Evolutionary conservation across 1,140 invertebrate species (phyloP).

Genomic region (Atta colombica): DNA sequence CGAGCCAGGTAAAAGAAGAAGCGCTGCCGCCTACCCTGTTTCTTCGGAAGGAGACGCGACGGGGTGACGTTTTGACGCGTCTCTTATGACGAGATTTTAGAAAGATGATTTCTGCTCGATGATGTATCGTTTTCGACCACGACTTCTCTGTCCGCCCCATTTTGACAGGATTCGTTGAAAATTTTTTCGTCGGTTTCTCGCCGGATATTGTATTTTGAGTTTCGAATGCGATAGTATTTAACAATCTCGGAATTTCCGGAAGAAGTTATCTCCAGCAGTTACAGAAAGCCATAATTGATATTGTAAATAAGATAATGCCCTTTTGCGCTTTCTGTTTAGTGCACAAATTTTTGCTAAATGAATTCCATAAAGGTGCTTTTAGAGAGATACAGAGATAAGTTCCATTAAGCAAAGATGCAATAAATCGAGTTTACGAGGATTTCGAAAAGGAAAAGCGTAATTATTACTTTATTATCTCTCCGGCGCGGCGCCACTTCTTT

Average conservation of each 20-base stretch:
- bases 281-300: neutral
- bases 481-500: slow-evolving; percentile 23
- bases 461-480: slow-evolving; percentile 46
- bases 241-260: neutral
- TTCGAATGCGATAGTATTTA: slow-evolving; percentile 2
- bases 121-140: slow-evolving; percentile 50
- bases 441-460: neutral
- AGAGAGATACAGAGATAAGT: slow-evolving; percentile 23
- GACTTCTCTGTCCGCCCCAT: neutral
- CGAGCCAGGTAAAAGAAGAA: slow-evolving; percentile 58
- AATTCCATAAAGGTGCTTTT: slow-evolving; percentile 25
- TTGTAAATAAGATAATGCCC: slow-evolving; percentile 23
- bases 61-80: slow-evolving; percentile 63
- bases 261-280: neutral
- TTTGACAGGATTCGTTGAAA: neutral
- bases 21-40: neutral
- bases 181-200: slow-evolving; percentile 13
- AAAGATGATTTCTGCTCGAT: slow-evolving; percentile 13
- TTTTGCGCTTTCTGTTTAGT: neutral
- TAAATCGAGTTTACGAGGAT: slow-evolving; percentile 14
- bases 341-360: slow-evolving; percentile 19
- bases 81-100: slow-evolving; percentile 51
- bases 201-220: neutral
- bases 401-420: neutral
- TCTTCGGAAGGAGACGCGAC: neutral